Base-by-base conservation (phyloP, 2,888 invertebrate genomes). In the Drosophila prostipennis region DNA sequence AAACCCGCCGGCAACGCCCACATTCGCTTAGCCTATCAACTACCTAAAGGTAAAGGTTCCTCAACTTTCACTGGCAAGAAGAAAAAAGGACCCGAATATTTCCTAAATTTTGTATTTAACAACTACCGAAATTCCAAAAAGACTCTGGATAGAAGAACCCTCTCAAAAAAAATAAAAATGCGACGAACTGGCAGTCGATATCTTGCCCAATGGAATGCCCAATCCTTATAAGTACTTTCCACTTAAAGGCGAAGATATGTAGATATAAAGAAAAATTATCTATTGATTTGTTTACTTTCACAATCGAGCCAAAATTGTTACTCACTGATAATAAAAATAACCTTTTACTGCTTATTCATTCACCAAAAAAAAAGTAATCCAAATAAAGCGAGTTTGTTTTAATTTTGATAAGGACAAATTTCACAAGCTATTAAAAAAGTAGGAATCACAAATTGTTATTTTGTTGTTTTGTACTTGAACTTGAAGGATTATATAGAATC, bases 31-130 rank as follows among this genome's bases (percentile, higher is more conserved):
- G 39, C 6, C 5, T 46, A 42, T 13, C 16, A 23, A 8, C 13
- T 13, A 3, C 11, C 16, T 29, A 48, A 26, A 6, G 51, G 11
- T 13, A 48, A 45, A 45, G 42, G 26, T 6, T 23, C 0, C 1
- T 2, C 8, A 0, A 36, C 39, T 13, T 16, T n/a, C 0, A 37
- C 19, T 1, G 2, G 16, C 7, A 43, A 7, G 1, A 8, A 2
- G 1, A 56, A 13, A 2, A 43, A 51, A 3, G 2, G 34, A 0
- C 32, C 49, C 0, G 6, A 52, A 37, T 79, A 74, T 13, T 69
- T 52, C 7, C 2, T 79, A 0, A 81, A 76, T 26, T 79, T 81
- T 37, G n/a, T 61, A 0, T 67, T 81, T 16, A 23, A 65, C 0
- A 72, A 63, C 37, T 48, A 59, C 43, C 26, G 10, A 16, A 64